phyloP scores from a whole-genome alignment of 2,888 invertebrate species.

The Lithophane leautieri region DNA sequence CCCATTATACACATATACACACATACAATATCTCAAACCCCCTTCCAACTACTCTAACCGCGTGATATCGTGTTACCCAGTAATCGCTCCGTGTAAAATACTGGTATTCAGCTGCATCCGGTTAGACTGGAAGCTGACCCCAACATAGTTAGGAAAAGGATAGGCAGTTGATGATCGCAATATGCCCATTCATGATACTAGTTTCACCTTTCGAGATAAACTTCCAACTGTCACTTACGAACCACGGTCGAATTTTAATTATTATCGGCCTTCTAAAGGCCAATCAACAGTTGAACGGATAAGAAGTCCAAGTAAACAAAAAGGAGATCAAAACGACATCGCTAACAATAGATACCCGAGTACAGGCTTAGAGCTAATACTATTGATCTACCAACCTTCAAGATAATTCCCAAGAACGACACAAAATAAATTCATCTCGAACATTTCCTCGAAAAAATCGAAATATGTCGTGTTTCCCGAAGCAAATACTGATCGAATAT shows the following conservation, averaged over 20 bases:
- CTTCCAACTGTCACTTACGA: no score
- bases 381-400: conserved; percentile 35
- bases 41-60: no score
- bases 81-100: no score
- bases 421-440: conserved; percentile 38
- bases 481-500: conserved; percentile 53
- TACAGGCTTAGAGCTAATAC: conserved; percentile 28
- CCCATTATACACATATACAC: no score
- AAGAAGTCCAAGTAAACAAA: conserved; percentile 2
- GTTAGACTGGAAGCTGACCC: no score
- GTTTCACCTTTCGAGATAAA: not conserved
- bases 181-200: not conserved
- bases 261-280: no score
- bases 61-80: no score
- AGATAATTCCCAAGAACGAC: conserved; percentile 25
- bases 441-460: conserved; percentile 24
- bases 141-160: no score
- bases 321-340: conserved; percentile 9
- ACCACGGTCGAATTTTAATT: no score
- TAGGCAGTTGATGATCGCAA: not conserved
- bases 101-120: no score
- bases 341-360: conserved; percentile 15
- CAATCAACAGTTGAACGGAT: no score
- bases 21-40: no score
- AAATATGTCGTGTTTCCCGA: conserved; percentile 46